Evolutionary conservation across 2,888 invertebrate genomes (phyloP).

Genomic region (Cephus pulcher): DNA sequence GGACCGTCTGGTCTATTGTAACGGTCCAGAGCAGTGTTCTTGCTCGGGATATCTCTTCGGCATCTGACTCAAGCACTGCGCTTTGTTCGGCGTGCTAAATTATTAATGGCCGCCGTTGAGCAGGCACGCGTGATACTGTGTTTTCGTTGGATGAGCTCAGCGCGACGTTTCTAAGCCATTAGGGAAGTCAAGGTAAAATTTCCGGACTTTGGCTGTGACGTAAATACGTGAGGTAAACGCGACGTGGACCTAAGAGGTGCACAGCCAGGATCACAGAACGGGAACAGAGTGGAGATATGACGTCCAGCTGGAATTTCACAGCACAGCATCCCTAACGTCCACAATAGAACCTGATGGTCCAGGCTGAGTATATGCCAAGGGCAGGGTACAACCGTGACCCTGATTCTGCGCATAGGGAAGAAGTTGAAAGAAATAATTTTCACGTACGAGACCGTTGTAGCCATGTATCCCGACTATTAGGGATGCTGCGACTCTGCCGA

Average conservation of each 20-base stretch:
- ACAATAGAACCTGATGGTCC: neutral
- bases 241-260: slow-evolving; percentile 14
- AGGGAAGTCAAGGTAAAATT: neutral
- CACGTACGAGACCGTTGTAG: neutral
- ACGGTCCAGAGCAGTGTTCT: neutral
- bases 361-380: neutral
- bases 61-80: slow-evolving; percentile 45
- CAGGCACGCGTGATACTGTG: neutral
- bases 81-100: slow-evolving; percentile 47
- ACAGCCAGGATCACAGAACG: neutral
- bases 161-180: neutral
- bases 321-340: neutral
- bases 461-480: neutral
- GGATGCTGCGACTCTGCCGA: neutral
- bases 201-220: slow-evolving; percentile 34
- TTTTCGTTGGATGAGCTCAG: neutral
- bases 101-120: slow-evolving; percentile 39
- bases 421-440: neutral
- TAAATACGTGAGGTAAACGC: slow-evolving; percentile 54
- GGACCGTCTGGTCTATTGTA: neutral
- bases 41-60: slow-evolving; percentile 3
- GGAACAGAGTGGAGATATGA: neutral
- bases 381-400: neutral
- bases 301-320: neutral
- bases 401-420: neutral